Evolutionary conservation across 37 sponge, comb jelly and placozoan species (phyloP).

Genomic region (Ianthella basta): DNA sequence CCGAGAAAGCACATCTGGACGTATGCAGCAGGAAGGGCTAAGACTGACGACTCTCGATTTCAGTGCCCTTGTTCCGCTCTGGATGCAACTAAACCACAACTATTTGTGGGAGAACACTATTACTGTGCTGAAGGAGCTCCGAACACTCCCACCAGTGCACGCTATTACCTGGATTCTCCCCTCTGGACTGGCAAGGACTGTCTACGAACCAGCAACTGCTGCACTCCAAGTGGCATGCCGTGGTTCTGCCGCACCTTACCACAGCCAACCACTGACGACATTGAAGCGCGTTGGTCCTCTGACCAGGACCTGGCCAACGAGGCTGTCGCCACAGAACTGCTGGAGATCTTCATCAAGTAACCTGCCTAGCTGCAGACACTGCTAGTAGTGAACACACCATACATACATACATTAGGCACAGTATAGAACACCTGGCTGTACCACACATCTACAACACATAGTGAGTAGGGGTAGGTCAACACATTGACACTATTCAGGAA

Average conservation of each 20-base stretch:
- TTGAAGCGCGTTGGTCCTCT: constrained; percentile 10
- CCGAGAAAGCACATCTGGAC: constrained; percentile 15
- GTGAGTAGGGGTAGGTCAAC: too few species aligned
- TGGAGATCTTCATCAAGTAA: constrained; percentile 19
- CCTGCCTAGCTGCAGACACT: background rate
- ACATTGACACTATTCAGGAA: too few species aligned
- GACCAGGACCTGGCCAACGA: background rate
- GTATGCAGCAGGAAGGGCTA: background rate
- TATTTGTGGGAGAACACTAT: background rate
- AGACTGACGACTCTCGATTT: background rate
- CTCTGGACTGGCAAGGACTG: constrained; percentile 13
- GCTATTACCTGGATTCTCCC: background rate
- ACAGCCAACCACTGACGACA: background rate
- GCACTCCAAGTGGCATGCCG: constrained; percentile 15
- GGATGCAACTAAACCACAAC: background rate
- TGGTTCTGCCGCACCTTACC: constrained; percentile 24
- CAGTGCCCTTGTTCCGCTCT: background rate
- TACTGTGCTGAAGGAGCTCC: background rate
- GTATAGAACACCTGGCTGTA: too few species aligned
- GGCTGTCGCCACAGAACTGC: constrained; percentile 2
- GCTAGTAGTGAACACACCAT: too few species aligned
- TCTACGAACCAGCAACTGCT: background rate
- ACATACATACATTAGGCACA: too few species aligned
- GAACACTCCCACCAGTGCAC: background rate
- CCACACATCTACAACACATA: too few species aligned